Conservation (phyloP, 2,797 vertebrate species). For the Lophius americanus region DNA sequence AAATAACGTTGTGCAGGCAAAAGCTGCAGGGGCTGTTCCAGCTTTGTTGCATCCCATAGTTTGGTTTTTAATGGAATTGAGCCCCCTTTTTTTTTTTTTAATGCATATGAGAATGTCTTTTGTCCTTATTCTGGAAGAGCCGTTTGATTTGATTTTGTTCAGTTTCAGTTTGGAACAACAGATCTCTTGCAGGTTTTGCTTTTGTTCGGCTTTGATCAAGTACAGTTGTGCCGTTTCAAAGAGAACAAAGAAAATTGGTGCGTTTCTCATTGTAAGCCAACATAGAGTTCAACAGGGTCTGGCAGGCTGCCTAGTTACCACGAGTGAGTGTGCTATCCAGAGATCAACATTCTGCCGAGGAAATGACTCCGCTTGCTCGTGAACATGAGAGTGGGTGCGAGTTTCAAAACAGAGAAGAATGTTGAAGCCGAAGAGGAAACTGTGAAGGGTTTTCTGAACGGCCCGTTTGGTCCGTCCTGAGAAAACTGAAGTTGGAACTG, state of each 20-base stretch:
- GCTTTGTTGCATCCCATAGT: background rate
- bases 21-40: background rate
- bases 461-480: background rate
- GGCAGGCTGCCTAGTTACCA: background rate
- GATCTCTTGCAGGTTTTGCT: too few species aligned
- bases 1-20: conserved; percentile 10
- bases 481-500: conserved; percentile 26
- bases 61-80: too few species aligned
- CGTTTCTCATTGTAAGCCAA: background rate
- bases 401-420: conserved; percentile 35
- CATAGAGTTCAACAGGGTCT: conserved; percentile 32
- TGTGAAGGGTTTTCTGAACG: background rate
- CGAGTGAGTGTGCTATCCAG: background rate
- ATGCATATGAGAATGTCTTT: too few species aligned
- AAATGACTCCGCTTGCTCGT: conserved; percentile 54
- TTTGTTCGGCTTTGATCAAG: background rate
- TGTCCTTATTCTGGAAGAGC: too few species aligned
- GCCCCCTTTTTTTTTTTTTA: too few species aligned
- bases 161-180: background rate
- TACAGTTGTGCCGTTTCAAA: background rate
- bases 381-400: background rate
- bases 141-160: background rate
- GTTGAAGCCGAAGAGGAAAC: conserved; percentile 42
- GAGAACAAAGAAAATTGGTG: background rate
- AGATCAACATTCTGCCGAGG: conserved; percentile 26